Base-by-base conservation (phyloP, 2,113 vertebrate genomes). In the Rhabdornis inornatus region DNA sequence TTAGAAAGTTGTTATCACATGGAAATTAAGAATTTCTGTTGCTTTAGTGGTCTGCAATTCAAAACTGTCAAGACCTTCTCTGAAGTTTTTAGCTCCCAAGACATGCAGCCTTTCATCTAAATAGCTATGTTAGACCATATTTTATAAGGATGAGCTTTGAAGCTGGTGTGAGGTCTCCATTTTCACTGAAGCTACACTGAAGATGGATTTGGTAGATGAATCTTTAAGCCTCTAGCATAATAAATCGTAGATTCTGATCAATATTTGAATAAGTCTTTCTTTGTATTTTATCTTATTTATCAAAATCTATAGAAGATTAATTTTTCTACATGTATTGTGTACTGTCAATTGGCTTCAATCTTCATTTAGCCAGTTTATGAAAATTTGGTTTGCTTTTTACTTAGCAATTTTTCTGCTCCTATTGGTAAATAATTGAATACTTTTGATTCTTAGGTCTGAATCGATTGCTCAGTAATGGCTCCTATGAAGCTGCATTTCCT, bases 401-500 rank as follows among this genome's bases (percentile, higher is more conserved):
- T 49, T 68, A 56, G 28, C 21, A 49, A 13, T 49, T 55, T 93
- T 92, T 80, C 33, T 76, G 53, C 14, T 69, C 14, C 31, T 94
- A 13, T n/a, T 89, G 53, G 12, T 84, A 91, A 93, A 90, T 96
- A 96, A 95, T 66, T 69, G 39, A 72, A 94, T 88, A 84, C 70
- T 96, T 87, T 87, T 91, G 89, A 55, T 87, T 96, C 97, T 56
- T 93, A 99, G 99, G 99, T 88, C 96, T 99, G 78, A 99, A 99
- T 98, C 98, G 99, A 89, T 98, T 99, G 95, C 98, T 99, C 95
- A 99, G 98, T 97, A 99, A 99, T 91, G 99, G 97, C 96, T 99
- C 99, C 80, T 99, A 99, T 95, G 99, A 99, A 94, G 98, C 99
- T 96, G 99, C 99, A 19, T 99, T 99, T 96, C 99, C 99, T 92